These are phyloP conservation scores for Arctia plantaginis DNA, from an alignment of 2,888 invertebrate genomes.

Conservation along the genomic window DNA sequence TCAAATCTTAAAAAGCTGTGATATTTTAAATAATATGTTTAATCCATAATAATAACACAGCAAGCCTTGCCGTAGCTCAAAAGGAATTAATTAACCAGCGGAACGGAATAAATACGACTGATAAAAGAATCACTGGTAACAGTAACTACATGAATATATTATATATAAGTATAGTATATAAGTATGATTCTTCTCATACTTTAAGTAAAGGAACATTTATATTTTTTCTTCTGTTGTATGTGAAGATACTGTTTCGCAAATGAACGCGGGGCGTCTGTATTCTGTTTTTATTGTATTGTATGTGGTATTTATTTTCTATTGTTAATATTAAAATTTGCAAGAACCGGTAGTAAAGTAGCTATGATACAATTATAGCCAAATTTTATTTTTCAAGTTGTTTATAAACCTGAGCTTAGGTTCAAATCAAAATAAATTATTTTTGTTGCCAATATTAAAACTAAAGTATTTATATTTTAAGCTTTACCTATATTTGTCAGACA, in stretches of 20 bases:
- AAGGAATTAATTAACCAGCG: constrained; percentile 8
- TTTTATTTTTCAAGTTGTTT: too few species aligned
- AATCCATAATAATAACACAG: background rate
- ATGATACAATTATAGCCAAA: too few species aligned
- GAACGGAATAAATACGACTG: background rate
- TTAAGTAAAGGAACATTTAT: constrained; percentile 7
- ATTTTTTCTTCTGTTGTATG: constrained; percentile 18
- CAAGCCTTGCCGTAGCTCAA: background rate
- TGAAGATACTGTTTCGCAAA: constrained; percentile 32
- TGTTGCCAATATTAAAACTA: too few species aligned
- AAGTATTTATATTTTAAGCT: too few species aligned
- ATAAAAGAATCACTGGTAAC: background rate
- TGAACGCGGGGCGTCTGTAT: constrained; percentile 28
- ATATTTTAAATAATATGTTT: background rate
- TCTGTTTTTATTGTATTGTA: constrained; percentile 42
- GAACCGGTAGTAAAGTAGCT: constrained; percentile 21
- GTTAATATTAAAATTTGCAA: constrained; percentile 25
- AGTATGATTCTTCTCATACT: background rate
- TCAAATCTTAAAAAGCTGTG: background rate
- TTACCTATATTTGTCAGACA: background rate
- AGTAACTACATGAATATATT: constrained; percentile 9
- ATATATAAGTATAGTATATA: too few species aligned
- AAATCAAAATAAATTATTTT: too few species aligned
- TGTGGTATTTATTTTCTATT: too few species aligned
- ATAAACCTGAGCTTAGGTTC: too few species aligned